Evolutionary conservation across 2,888 invertebrate species (phyloP), one percentile per base, ranked within the genome.

Genomic region (Cheilosia grossa): DNA sequence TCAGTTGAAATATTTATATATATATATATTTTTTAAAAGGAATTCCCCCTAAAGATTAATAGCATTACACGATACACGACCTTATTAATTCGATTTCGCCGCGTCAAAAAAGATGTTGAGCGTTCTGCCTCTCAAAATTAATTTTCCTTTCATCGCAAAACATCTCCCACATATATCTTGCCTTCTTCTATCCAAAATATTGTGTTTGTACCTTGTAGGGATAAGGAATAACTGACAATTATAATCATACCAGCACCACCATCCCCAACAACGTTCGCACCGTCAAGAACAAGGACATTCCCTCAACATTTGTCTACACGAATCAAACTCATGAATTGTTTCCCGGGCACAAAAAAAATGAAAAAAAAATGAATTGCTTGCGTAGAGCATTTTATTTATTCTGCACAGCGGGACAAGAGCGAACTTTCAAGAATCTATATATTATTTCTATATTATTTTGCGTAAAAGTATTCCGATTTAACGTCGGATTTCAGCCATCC

Each of bases 361-460:
- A 67, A 53, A 30, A 64, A 27, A 15, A 21, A 53, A 75, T 85
- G 81, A 77, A 85, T 85, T 85, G 75, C 85, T 85, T 85, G 75
- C 70, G 74, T 59, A 74, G 27, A 54, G 56, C 40, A 72, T 66
- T 79, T 69, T 42, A 21, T 58, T 69, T 21, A 56, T 21, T 42
- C 40, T 7, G 33, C 42, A 40, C 13, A 33, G 27, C 44, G 42
- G 17, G 24, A 40, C 30, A 42, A 58, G 44, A 59, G 51, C 19
- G 30, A 54, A 27, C 54, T 63, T 61, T 72, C 37, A 47, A 51
- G 51, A 42, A 61, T 42, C 27, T 27, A 27, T 27, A 27, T 7
- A 27, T 53, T 30, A n/a, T 19, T 24, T 15, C 6, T 7, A n/a
- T n/a, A 51, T 21, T 56, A n/a, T 15, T 19, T 66, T n/a, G 1